phyloP scores from a whole-genome alignment of 2,888 invertebrate genomes.

The Tyria jacobaeae region DNA sequence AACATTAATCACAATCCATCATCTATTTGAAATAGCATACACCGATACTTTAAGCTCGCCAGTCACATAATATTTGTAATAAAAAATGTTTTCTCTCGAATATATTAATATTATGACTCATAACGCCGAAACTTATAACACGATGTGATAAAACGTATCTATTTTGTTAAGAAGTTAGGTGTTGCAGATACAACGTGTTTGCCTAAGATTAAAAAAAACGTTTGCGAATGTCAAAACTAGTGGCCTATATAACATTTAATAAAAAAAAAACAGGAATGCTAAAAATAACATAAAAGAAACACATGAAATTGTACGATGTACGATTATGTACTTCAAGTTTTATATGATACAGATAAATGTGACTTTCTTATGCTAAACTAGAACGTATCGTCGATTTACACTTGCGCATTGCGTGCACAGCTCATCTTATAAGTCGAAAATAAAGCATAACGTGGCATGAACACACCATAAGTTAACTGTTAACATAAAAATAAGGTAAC shows the following conservation, averaged over 20 bases:
- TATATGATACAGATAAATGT: background rate
- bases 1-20: background rate
- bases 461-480: conserved; percentile 19
- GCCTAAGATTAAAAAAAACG: background rate
- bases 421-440: conserved; percentile 25
- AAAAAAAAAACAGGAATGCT: background rate
- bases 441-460: conserved; percentile 19
- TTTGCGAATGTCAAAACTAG: background rate
- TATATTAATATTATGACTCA: background rate
- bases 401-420: conserved; percentile 33
- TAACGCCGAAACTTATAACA: background rate
- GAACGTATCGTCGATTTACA: conserved; percentile 21
- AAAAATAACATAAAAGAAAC: background rate
- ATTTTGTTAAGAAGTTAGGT: background rate
- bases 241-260: too few relatives aligned
- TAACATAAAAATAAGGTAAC: conserved; percentile 2
- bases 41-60: background rate
- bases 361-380: background rate
- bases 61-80: background rate
- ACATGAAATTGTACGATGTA: background rate
- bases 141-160: background rate
- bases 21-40: background rate
- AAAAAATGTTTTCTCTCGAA: background rate
- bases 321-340: background rate
- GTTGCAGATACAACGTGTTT: background rate